Evolutionary conservation across 2,113 vertebrate genomes (phyloP), one percentile per base, ranked within the genome.

Genomic region (Oplegnathus fasciatus): DNA sequence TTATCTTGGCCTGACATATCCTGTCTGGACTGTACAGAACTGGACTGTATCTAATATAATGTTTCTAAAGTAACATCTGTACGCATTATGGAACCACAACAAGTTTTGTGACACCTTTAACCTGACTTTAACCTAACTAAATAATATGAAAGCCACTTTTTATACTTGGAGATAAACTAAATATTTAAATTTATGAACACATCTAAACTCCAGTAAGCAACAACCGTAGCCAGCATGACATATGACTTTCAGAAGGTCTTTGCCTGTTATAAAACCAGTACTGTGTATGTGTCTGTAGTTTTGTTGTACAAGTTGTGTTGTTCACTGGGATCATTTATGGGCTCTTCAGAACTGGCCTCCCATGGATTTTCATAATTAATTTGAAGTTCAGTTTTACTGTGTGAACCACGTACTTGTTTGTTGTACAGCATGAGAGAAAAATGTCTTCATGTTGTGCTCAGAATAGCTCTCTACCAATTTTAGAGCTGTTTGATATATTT

Each of bases 401-500:
- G 58, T 80, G 3, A 37, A 15, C 34, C 26, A 2, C 66, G 54
- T 64, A 7, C 13, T 46, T 65, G 52, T 82, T 84, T 71, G 44
- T 78, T 65, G 28, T 66, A 46, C 76, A 55, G 24, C 46, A 46
- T 18, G n/a, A 81, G 55, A 75, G 50, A 72, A 72, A 73, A 67
- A 62, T 11, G 42, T 61, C n/a, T 62, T 26, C 10, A 40, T 13
- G 4, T 69, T 22, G 17, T 67, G 86, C 78, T 86, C 75, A 85
- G 66, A 90, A 73, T 80, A 57, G 75, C 26, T 28, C 40, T 64
- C 32, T 11, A 66, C 64, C 78, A 74, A 60, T 73, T 82, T 81
- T 86, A 81, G 76, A 69, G 75, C 5, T 0, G 61, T 81, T 66
- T 82, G 85, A 86, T 90, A 48, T 86, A 80, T 83, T 90, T 87